Base-by-base conservation (phyloP, 2,113 vertebrate genomes). In the Paracanthobrama guichenoti region DNA sequence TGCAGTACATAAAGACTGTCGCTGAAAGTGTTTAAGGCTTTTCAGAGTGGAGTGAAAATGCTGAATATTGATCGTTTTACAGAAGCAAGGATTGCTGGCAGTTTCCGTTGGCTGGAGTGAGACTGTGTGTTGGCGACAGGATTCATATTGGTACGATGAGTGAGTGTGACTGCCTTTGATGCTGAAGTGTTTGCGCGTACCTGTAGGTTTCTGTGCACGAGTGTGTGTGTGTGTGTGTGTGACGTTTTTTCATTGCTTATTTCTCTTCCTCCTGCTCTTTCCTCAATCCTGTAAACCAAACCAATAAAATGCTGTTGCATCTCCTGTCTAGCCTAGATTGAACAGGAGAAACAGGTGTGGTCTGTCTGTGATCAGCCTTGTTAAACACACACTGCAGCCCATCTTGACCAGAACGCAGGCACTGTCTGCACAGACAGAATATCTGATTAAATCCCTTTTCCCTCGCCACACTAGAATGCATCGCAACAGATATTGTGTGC, bases 51-150 rank as follows among this genome's bases (percentile, higher is more conserved):
- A 53, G 31, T 59, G 50, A 79, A 78, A 77, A 64, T 50, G 13
- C 59, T 53, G 46, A 86, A 79, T 83, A 59, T 24, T 86, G 26
- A 82, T 44, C 7, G 24, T 55, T 46, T 31, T 62, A 55, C 60
- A 67, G 79, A 66, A 67, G 62, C 13, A 46, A 26, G 8, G 24
- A 28, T 55, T 62, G 57, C 13, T 24, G 31, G 48, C 90, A 91
- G 88, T 86, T 89, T 89, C 88, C 87, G 89, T 91, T 91, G 91
- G 90, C 90, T 92, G 89, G 87, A 92, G 89, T 88, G 89, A 89
- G 90, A 91, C 87, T 79, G 50, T 22, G 77, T 9, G 14, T 79
- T 79, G 77, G 77, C 14, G 59, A 64, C 59, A 48, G 59, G 59
- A 88, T 79, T 57, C 69, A 35, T 14, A 77, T 46, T 62, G 35